Percentiles rank a stretch among this genome's conserved stretches.
phyloP scores from a whole-genome alignment of 2,113 vertebrate genomes.

The Neomonachus schauinslandi region DNA sequence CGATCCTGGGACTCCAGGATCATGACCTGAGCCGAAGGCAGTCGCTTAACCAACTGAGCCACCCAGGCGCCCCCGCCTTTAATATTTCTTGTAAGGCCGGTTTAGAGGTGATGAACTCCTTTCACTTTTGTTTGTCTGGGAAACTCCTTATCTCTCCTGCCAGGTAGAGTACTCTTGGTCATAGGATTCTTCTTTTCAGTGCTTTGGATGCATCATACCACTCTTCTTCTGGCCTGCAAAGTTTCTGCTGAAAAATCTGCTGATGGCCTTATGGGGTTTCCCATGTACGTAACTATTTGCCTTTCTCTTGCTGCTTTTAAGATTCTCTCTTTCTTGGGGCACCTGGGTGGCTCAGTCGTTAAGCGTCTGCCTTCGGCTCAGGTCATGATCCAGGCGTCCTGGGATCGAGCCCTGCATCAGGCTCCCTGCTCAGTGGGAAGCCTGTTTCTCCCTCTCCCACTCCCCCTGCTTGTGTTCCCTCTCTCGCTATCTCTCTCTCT shows the following conservation, averaged over 20 bases:
- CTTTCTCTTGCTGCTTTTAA: background rate
- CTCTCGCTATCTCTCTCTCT: too few relatives aligned
- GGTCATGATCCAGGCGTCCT: too few relatives aligned
- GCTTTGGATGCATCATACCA: background rate
- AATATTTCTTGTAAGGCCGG: background rate
- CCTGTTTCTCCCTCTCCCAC: too few relatives aligned
- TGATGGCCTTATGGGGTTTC: background rate
- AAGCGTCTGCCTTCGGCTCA: too few relatives aligned
- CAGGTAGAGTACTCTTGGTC: background rate
- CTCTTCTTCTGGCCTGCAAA: background rate
- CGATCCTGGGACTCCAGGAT: too few relatives aligned
- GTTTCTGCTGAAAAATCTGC: background rate
- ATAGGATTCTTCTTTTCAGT: background rate
- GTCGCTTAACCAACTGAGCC: too few relatives aligned
- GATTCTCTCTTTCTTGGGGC: background rate
- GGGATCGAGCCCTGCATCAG: too few relatives aligned
- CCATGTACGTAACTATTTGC: background rate
- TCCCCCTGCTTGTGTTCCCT: too few relatives aligned
- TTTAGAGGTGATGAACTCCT: background rate
- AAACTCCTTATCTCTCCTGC: background rate
- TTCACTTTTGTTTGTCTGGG: background rate
- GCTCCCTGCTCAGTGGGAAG: too few relatives aligned
- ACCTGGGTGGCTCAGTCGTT: too few relatives aligned
- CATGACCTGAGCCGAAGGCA: too few relatives aligned
- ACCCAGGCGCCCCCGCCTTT: background rate